Base-by-base conservation (phyloP, 2,113 vertebrate species). In the Lota lota region DNA sequence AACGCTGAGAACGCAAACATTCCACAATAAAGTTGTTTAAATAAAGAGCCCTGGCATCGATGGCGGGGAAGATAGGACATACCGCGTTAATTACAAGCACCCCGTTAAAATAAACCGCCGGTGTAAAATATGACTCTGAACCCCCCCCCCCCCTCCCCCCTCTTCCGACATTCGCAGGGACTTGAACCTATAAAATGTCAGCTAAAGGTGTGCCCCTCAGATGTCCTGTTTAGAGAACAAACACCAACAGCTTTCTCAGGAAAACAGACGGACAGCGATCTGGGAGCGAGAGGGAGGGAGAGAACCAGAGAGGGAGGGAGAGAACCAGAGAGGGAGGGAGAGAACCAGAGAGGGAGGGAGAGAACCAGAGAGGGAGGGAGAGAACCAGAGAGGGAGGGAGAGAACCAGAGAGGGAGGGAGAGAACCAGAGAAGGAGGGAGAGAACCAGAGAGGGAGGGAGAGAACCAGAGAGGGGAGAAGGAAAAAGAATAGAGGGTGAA, bases 1-100 rank as follows among this genome's bases (percentile, higher is more conserved):
- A 95, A 92, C 93, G 92, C 92, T 93, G 95, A 93, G 95, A 97
- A 97, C 93, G 95, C 95, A 96, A 98, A 97, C 96, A 97, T 97
- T 96, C 97, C 95, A 97, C 95, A 96, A 96, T 97, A 96, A 97
- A 97, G 94, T 96, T 94, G 95, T 95, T 97, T 96, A 95, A 97
- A 97, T 95, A 94, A 94, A 95, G 95, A 16, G 92, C 94, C 93
- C 91, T 92, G 94, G 95, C 95, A 95, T 90, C 91, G 95, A 96
- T 95, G 90, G 79, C 93, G 90, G 90, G 86, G 88, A 24, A 95
- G 96, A 98, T 97, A 98, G 93, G 93, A 94, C 97, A 98, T 96
- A 94, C 91, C 94, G 96, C 94, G 94, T 97, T 97, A 97, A 98
- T 99, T 97, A 98, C 95, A 93, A 92, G 84, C 86, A 83, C 88